Conservation (phyloP, 2,113 vertebrate genomes). For the Chauna torquata region DNA sequence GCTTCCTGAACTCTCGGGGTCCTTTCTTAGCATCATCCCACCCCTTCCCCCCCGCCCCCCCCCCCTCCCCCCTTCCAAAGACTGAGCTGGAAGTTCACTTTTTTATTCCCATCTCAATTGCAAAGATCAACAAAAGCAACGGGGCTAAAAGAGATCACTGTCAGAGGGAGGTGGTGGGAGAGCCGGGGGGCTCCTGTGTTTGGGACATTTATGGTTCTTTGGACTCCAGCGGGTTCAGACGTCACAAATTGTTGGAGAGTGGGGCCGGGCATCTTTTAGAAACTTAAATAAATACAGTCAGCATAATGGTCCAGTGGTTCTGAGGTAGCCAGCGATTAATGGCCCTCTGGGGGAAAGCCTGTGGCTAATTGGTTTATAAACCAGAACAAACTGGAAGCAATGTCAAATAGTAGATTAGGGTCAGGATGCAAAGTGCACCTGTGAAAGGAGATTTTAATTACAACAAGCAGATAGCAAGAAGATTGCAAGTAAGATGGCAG, state of each 20-base stretch:
- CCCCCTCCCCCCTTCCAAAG: not conserved
- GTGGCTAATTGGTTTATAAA: conserved; percentile 1
- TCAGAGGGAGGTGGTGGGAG: not conserved
- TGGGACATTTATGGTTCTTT: not conserved
- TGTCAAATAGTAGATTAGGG: not conserved
- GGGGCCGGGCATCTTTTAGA: not conserved
- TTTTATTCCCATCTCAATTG: not conserved
- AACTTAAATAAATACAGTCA: not conserved
- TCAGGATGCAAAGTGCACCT: not conserved
- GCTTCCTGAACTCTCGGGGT: not conserved
- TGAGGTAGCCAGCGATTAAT: not conserved
- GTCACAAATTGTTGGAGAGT: not conserved
- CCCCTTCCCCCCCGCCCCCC: not conserved
- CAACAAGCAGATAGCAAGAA: not conserved
- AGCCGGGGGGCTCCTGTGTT: accelerated
- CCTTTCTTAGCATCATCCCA: not conserved
- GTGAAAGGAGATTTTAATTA: conserved; percentile 8
- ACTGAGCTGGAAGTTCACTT: not conserved
- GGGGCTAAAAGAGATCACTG: not conserved
- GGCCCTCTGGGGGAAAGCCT: not conserved
- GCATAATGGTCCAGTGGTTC: not conserved
- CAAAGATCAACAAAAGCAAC: not conserved
- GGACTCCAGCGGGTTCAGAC: not conserved
- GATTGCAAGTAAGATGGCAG: not conserved
- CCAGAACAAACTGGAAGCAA: not conserved